Evolutionary conservation across 1,140 invertebrate genomes (phyloP), one percentile per base, ranked within the genome.

Genomic region (Orussus abietinus): DNA sequence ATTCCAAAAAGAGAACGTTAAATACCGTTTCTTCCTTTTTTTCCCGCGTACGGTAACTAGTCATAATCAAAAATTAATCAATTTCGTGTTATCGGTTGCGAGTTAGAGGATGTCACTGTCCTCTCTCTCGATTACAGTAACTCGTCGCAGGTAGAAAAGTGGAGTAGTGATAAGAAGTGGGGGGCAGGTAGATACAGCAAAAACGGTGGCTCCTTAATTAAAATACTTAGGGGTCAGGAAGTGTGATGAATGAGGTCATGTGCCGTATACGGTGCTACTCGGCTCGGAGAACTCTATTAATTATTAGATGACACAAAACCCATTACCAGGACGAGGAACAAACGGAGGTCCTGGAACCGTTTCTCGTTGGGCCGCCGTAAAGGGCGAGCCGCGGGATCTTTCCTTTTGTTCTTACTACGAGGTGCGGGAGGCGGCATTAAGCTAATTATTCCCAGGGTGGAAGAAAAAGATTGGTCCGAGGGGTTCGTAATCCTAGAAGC

Each of bases 251-350:
- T 68, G 67, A 55, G 60, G 55, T 59, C 51, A 15, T 15, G 18
- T 17, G 18, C n/a, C 6, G 7, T 44, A 45, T 47, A 41, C 32
- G 28, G 36, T 30, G 36, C 28, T 1, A 22, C 4, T 3, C 55
- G 54, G 42, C 57, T 42, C 57, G 51, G 65, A 66, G 62, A 67
- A 69, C 66, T 71, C 68, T 68, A 72, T 71, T 71, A 72, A 73
- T 72, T 71, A 72, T 70, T 64, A 60, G 69, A 72, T 67, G 66
- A 73, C 67, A 69, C 62, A 65, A 65, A 69, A 72, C 71, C 65
- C 67, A 72, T 73, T 72, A 73, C 55, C 51, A 49, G 37, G 59
- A 64, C 51, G 55, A 65, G 64, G 50, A 60, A 52, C 48, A 20
- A 53, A 50, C 57, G 54, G 49, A 52, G 53, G 57, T 62, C 62